Percentiles rank a stretch among this genome's conserved stretches.
Evolutionary conservation across 2,113 vertebrate genomes (phyloP).

Genomic region (Vidua macroura): DNA sequence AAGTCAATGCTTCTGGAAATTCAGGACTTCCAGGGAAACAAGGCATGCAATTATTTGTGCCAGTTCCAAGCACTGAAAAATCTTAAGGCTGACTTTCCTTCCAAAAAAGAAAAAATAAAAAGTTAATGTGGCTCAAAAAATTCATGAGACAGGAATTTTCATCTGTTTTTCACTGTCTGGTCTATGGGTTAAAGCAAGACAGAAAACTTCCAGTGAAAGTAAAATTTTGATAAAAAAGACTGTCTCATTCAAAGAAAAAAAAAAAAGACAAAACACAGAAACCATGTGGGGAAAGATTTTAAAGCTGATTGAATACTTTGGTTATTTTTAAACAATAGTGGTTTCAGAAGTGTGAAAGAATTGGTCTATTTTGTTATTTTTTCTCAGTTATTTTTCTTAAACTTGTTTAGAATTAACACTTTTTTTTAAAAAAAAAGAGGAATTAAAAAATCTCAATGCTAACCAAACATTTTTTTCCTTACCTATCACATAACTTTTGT

Average conservation of each 20-base stretch:
- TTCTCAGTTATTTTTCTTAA: slow-evolving; percentile 44
- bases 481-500: background rate
- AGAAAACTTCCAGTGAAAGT: slow-evolving; percentile 6
- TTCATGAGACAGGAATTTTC: background rate
- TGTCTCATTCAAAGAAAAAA: background rate
- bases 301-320: background rate
- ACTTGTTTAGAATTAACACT: slow-evolving; percentile 1
- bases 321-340: slow-evolving; percentile 26
- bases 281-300: background rate
- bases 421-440: background rate
- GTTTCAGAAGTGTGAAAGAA: slow-evolving; percentile 1
- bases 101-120: background rate
- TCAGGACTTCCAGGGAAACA: background rate
- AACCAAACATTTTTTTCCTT: background rate
- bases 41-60: background rate
- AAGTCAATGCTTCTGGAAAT: background rate
- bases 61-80: background rate
- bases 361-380: background rate
- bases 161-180: slow-evolving; percentile 13
- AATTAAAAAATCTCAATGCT: background rate
- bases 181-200: background rate
- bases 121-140: background rate
- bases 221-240: background rate
- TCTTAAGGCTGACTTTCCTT: background rate
- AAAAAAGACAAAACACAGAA: background rate